Base-by-base conservation (phyloP, 2,888 invertebrate genomes). In the Hemistola chrysoprasaria region DNA sequence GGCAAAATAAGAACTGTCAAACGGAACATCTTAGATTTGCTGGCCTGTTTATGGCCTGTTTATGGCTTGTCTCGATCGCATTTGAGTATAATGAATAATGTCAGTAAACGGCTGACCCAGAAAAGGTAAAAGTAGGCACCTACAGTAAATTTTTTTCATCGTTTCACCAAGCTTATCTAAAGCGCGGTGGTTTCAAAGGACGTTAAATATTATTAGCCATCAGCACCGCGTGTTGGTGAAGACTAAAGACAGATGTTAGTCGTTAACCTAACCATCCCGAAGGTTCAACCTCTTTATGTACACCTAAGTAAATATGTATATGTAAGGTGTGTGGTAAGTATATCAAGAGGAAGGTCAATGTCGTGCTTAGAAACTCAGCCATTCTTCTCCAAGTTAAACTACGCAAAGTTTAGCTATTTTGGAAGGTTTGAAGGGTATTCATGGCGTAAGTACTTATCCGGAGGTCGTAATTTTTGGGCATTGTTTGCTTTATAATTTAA, bases 201-300 rank as follows among this genome's bases (percentile, higher is more conserved):
- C 30, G 30, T 10, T 26, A 39, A 30, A 36, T 45, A 35, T 35
- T 33, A 23, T 20, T 22, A 22, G 38, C 25, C 29, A 36, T 42
- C 36, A 43, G 36, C 28, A 16, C 21, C 39, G 32, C 7, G 32
- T 33, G 42, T 40, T 29, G 32, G 8, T 16, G 16, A 29, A 36
- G 35, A 22, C 22, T 27, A n/a, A 29, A 47, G 42, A 47, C 47
- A 47, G 40, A 47, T 47, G 39, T 28, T 22, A 28, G 42, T 26
- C 40, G 28, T 47, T 47, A 43, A 20, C 23, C 29, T n/a, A 31
- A 8, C 36, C 39, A 43, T 40, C 33, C 29, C 25, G 35, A 47
- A 36, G 47, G 47, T 46, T 40, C 34, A 41, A 23, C 26, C 30
- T 34, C 41, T 35, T 34, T 31, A 2, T 16, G 16, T 3, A 16